Percentiles rank a stretch among this genome's conserved stretches.
phyloP scores from a whole-genome alignment of 2,888 invertebrate species.

The Cynaeus angustus region DNA sequence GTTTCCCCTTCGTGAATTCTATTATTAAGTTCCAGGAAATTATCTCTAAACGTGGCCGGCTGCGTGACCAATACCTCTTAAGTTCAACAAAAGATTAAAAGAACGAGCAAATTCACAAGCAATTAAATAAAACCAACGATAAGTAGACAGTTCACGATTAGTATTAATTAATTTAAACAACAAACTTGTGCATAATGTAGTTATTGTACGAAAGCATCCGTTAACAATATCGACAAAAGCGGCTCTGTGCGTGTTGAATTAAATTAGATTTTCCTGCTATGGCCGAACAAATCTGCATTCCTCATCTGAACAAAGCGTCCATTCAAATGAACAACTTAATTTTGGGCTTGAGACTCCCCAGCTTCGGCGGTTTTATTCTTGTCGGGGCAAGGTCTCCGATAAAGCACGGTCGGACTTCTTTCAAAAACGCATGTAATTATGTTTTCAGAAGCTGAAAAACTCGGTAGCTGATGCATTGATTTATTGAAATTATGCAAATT shows the following conservation, averaged over 20 bases:
- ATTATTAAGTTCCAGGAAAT: conserved; percentile 3
- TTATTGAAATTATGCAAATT: conserved; percentile 41
- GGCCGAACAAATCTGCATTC: conserved; percentile 43
- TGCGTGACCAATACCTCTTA: conserved; percentile 18
- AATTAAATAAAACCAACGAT: conserved; percentile 9
- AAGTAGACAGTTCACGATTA: background rate
- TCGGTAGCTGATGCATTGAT: background rate
- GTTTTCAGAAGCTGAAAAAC: background rate
- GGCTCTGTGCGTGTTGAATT: conserved; percentile 40
- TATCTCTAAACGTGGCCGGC: conserved; percentile 3
- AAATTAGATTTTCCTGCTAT: conserved; percentile 43
- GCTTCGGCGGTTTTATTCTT: conserved; percentile 18
- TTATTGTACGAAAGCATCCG: conserved; percentile 40
- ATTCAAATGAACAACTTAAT: conserved; percentile 43
- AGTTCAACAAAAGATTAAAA: background rate
- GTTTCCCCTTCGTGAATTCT: background rate
- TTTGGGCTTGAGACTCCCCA: conserved; percentile 11
- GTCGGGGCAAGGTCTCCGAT: background rate
- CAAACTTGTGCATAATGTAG: conserved; percentile 37
- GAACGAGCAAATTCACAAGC: background rate
- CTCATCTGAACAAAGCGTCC: conserved; percentile 39
- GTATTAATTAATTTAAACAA: conserved; percentile 29
- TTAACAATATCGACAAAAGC: conserved; percentile 46
- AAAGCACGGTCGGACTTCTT: too few species aligned
- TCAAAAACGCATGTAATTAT: too few species aligned